phyloP scores from a whole-genome alignment of 2,888 invertebrate genomes.

The Cerastoderma edule region DNA sequence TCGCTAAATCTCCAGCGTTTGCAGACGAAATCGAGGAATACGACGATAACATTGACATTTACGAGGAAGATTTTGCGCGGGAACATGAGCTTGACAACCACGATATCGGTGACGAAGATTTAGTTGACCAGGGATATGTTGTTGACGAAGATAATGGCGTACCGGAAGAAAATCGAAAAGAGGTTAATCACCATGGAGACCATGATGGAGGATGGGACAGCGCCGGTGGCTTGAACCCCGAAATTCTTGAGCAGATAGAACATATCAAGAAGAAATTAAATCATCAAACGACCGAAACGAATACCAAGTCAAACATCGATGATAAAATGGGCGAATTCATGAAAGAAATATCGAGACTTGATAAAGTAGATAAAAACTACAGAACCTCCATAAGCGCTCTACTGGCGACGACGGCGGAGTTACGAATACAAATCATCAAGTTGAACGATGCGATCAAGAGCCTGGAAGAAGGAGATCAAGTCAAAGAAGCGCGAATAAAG shows the following conservation, averaged over 20 bases:
- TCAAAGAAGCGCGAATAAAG: not conserved
- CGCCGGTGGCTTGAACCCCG: slow-evolving; percentile 1
- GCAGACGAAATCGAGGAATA: no score
- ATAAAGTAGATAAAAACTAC: slow-evolving; percentile 7
- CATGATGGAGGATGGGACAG: not conserved
- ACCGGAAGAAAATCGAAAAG: not conserved
- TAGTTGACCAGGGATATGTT: slow-evolving; percentile 13
- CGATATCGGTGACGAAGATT: slow-evolving; percentile 10
- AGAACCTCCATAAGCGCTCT: slow-evolving; percentile 3
- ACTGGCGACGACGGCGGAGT: slow-evolving; percentile 3
- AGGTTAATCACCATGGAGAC: not conserved
- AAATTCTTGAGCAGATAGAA: no score
- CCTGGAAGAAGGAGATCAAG: not conserved
- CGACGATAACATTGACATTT: not conserved
- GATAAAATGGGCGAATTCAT: not conserved
- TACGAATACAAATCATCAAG: slow-evolving; percentile 15
- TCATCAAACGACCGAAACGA: not conserved
- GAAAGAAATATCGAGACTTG: not conserved
- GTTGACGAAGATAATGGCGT: slow-evolving; percentile 1
- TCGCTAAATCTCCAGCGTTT: no score
- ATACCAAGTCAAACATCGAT: not conserved
- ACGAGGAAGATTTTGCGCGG: not conserved
- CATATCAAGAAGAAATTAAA: slow-evolving; percentile 15
- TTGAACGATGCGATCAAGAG: not conserved
- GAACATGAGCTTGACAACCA: slow-evolving; percentile 8